These are phyloP conservation scores for Sarcophaga variegata DNA, from an alignment of 2,888 invertebrate genomes.

Conservation along the genomic window DNA sequence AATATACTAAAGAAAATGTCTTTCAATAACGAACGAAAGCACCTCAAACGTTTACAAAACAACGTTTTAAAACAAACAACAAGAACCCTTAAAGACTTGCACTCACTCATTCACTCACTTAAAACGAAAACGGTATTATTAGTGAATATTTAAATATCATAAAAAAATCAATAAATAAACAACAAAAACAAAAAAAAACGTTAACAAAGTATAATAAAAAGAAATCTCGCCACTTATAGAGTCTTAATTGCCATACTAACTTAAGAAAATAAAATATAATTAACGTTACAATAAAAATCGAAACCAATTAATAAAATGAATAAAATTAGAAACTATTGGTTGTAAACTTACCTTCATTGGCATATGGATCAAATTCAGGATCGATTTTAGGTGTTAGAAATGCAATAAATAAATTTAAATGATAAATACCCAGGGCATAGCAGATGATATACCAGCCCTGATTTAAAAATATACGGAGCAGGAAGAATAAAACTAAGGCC, in stretches of 20 bases:
- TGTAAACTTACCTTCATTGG: slow-evolving; percentile 85
- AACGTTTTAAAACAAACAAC: background rate
- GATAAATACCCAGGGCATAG: slow-evolving; percentile 99
- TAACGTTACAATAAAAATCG: background rate
- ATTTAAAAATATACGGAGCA: slow-evolving; percentile 90
- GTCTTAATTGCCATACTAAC: background rate
- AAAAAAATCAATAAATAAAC: background rate
- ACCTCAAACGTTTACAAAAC: too few relatives aligned
- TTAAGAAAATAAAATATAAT: background rate
- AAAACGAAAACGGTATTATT: background rate
- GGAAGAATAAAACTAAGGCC: slow-evolving; percentile 87
- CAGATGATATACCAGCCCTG: slow-evolving; percentile 99
- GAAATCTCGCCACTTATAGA: background rate
- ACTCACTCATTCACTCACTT: background rate
- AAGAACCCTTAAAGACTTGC: background rate
- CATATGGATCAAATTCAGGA: slow-evolving; percentile 93
- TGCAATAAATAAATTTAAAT: slow-evolving; percentile 99
- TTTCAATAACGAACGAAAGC: too few relatives aligned
- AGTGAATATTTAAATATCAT: background rate
- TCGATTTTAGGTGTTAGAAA: slow-evolving; percentile 99
- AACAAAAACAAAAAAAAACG: background rate
- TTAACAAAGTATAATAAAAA: background rate
- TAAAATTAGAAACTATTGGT: background rate
- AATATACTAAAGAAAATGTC: too few relatives aligned
- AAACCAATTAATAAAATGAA: background rate